Base-by-base conservation (phyloP, 1,140 invertebrate species). In the Zeugodacus cucurbitae region DNA sequence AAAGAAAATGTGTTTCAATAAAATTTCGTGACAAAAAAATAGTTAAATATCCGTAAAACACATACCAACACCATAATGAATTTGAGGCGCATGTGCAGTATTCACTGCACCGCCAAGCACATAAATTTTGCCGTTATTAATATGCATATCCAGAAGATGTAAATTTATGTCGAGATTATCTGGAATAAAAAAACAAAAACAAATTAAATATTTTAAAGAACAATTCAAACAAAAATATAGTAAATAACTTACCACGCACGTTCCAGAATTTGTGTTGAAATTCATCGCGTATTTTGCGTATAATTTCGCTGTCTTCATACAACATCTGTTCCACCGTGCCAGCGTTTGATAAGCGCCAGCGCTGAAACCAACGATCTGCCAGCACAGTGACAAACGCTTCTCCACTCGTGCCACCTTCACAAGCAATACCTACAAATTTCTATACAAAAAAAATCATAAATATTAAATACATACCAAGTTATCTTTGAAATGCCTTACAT, bases 101-200 rank as follows among this genome's bases (percentile, higher is more conserved):
- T 96, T 96, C 22, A 96, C 94, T 34, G 96, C 96, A 26, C 97
- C 97, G 70, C 96, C 95, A 17, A 98, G 94, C 86, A 98, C 91
- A 86, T 97, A 94, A 37, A 97, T 94, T 20, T 95, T 95, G 57
- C 95, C 95, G 34, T 96, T 95, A 88, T 94, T 94, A 2, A 95
- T 91, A 91, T 97, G 96, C 91, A 97, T 96, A 93, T 97, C 97
- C n/a, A 97, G 93, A 10, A 97, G 92, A 95, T 94, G 94, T 74
- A 94, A 89, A 59, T 94, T 94, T 0, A 94, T 90, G 17, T 94
- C 93, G 4, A 89, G 86, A 88, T 89, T 92, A 57, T 92, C 92
- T 22, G 90, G 88, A 11, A 86, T 87, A 26, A 85, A 86, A 88
- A 26, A 85, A 34, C 34, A 87, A 37, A n/a, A 20, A 82, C 37